Percentiles rank a stretch among this genome's conserved stretches.
phyloP scores from a whole-genome alignment of 2,888 invertebrate species.

The Orthonychiurus folsomi region DNA sequence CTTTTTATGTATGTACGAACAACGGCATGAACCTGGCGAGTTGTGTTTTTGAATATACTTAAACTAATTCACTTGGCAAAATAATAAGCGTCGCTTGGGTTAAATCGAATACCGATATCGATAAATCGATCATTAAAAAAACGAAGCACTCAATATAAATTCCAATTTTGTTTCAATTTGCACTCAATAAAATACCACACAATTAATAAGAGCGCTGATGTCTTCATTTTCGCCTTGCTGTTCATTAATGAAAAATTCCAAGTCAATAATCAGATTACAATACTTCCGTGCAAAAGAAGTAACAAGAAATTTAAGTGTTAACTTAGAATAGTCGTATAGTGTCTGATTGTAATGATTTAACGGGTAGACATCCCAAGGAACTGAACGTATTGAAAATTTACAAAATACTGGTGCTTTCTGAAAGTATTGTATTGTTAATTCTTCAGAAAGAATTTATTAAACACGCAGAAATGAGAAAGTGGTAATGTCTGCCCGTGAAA shows the following conservation, averaged over 20 bases:
- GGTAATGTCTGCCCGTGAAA: too few relatives aligned
- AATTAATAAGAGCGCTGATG: background rate
- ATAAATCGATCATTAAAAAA: background rate
- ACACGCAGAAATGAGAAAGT: too few relatives aligned
- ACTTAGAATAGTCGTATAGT: too few relatives aligned
- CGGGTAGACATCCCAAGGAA: too few relatives aligned
- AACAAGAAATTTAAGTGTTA: too few relatives aligned
- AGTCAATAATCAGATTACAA: too few relatives aligned
- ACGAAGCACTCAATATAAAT: background rate
- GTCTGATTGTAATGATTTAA: too few relatives aligned
- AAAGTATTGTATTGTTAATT: too few relatives aligned
- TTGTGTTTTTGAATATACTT: background rate
- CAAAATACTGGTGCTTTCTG: too few relatives aligned
- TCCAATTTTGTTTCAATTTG: background rate
- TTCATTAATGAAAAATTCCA: background rate
- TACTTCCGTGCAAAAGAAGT: too few relatives aligned
- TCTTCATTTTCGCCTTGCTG: background rate
- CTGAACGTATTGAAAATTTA: too few relatives aligned
- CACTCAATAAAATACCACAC: background rate
- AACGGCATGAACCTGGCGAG: background rate
- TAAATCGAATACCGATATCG: background rate
- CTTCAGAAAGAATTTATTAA: too few relatives aligned
- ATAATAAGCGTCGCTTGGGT: background rate
- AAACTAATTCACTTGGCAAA: background rate
- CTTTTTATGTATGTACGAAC: background rate